Evolutionary conservation across 2,113 vertebrate species (phyloP).

Genomic region (Microtus montanus): DNA sequence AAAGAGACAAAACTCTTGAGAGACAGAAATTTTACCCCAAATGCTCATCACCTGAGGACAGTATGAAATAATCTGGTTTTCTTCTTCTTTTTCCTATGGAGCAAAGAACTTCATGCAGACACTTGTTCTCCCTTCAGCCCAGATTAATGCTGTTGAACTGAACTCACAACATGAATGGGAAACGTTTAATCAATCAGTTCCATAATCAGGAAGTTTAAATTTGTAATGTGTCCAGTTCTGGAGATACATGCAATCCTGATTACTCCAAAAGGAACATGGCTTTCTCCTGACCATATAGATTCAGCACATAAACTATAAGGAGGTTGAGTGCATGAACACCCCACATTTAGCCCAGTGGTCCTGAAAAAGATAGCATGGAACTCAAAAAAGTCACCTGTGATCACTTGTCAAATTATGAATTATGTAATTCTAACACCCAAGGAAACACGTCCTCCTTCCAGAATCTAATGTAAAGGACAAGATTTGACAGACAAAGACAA

Average conservation of each 20-base stretch:
- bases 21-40: not conserved
- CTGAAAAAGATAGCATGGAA: not conserved
- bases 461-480: not conserved
- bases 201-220: not conserved
- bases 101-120: not conserved
- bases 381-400: not conserved
- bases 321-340: not conserved
- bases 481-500: not conserved
- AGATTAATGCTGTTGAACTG: not conserved
- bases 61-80: conserved; percentile 7
- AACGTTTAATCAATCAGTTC: not conserved
- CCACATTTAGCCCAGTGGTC: not conserved
- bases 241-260: not conserved
- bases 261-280: not conserved
- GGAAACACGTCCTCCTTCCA: not conserved
- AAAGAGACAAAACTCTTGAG: conserved; percentile 8
- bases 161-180: not conserved
- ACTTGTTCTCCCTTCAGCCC: not conserved
- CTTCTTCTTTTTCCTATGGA: not conserved
- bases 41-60: not conserved
- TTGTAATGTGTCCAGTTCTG: not conserved
- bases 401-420: not conserved
- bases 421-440: not conserved
- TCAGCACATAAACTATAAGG: not conserved
- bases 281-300: not conserved